Evolutionary conservation across 2,888 invertebrate species (phyloP).

Genomic region (Mesorhabditis belari): DNA sequence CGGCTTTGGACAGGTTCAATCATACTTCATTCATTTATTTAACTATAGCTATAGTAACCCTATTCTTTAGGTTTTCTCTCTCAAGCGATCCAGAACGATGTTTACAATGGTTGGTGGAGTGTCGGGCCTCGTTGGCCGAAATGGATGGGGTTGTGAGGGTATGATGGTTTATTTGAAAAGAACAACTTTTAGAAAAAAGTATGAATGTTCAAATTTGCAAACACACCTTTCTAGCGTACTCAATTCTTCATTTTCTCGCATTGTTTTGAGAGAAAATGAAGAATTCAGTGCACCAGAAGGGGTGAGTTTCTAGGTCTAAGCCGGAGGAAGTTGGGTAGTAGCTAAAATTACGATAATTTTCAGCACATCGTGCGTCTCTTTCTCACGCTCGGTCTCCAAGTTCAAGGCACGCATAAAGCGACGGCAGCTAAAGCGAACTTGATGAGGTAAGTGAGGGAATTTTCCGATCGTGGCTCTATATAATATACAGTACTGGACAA

Average conservation of each 20-base stretch:
- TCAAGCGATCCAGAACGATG: constrained; percentile 78
- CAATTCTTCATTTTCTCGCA: too few relatives aligned
- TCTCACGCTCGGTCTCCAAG: constrained; percentile 12
- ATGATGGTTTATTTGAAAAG: constrained; percentile 11
- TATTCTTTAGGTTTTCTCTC: constrained; percentile 64
- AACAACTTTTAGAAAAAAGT: constrained; percentile 24
- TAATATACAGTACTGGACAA: too few relatives aligned
- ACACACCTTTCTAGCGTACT: too few relatives aligned
- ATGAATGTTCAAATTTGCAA: background rate
- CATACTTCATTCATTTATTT: background rate
- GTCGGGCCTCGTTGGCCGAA: constrained; percentile 80
- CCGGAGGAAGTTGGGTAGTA: background rate
- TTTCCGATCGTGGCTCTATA: too few relatives aligned
- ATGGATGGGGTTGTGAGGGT: constrained; percentile 80
- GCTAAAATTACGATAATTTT: constrained; percentile 2
- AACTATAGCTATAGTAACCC: constrained; percentile 11
- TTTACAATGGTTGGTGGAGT: constrained; percentile 85
- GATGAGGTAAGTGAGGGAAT: constrained; percentile 62
- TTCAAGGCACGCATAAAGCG: constrained; percentile 14
- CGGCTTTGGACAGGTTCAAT: background rate
- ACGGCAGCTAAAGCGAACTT: constrained; percentile 63
- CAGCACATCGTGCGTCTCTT: constrained; percentile 60
- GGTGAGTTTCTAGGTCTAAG: too few relatives aligned
- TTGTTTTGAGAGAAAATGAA: too few relatives aligned
- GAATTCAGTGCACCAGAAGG: too few relatives aligned